phyloP scores from a whole-genome alignment of 1,140 invertebrate species.

The Camponotus vicinus region DNA sequence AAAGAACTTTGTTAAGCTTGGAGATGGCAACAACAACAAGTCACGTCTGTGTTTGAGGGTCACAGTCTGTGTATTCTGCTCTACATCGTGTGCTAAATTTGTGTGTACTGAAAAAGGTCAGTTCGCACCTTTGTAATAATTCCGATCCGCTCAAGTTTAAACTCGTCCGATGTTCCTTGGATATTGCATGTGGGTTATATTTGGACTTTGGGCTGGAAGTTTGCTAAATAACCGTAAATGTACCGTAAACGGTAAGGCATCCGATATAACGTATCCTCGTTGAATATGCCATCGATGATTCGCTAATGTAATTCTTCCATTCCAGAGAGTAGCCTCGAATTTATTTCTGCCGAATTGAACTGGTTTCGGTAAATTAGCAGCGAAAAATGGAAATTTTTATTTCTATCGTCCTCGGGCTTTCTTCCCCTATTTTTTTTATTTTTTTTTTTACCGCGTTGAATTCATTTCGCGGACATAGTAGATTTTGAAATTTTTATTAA shows the following conservation, averaged over 20 bases:
- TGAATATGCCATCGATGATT: slow-evolving; percentile 18
- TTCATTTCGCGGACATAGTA: not conserved
- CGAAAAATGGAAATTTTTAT: slow-evolving; percentile 52
- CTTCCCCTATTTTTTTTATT: not conserved
- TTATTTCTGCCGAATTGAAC: slow-evolving; percentile 35
- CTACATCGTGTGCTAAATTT: not conserved
- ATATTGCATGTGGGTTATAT: slow-evolving; percentile 29
- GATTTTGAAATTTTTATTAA: slow-evolving; percentile 19
- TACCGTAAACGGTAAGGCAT: slow-evolving; percentile 53
- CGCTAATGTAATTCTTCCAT: slow-evolving; percentile 34
- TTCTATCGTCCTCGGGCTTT: not conserved
- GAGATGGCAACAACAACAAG: slow-evolving; percentile 55
- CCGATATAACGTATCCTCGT: slow-evolving; percentile 39
- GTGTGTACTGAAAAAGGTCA: not conserved
- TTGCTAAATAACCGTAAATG: slow-evolving; percentile 52
- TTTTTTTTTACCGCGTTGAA: slow-evolving; percentile 5
- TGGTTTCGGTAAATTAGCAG: slow-evolving; percentile 24
- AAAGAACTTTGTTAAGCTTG: slow-evolving; percentile 76
- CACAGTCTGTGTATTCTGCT: not conserved
- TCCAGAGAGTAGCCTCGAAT: not conserved
- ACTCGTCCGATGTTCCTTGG: slow-evolving; percentile 26
- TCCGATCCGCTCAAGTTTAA: not conserved
- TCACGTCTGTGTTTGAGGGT: slow-evolving; percentile 23
- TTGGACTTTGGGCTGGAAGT: slow-evolving; percentile 7
- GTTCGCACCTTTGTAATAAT: not conserved